Evolutionary conservation across 1,140 invertebrate genomes (phyloP).

Genomic region (Grapholita molesta): DNA sequence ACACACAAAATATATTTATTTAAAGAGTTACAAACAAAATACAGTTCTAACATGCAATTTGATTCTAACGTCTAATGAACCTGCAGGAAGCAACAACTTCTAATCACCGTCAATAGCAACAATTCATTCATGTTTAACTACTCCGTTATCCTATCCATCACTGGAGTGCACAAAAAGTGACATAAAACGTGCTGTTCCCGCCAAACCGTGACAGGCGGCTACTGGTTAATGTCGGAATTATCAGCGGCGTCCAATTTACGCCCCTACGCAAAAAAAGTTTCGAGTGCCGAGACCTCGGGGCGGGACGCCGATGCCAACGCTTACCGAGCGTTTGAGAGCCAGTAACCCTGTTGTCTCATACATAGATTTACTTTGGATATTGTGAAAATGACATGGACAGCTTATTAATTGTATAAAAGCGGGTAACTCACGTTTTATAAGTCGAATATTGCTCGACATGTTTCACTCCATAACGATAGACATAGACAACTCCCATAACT

Average conservation of each 20-base stretch:
- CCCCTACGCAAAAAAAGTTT: constrained; percentile 58
- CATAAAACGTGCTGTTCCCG: constrained; percentile 59
- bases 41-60: neutral
- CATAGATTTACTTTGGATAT: too few species aligned
- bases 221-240: constrained; percentile 74
- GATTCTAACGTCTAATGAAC: neutral
- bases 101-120: constrained; percentile 2
- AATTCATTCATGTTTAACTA: constrained; percentile 1
- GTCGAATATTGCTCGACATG: too few species aligned
- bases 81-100: neutral
- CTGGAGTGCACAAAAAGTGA: constrained; percentile 45
- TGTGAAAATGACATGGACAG: too few species aligned
- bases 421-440: too few species aligned
- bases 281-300: constrained; percentile 45
- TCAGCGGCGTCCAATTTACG: constrained; percentile 64
- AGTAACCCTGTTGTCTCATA: too few species aligned
- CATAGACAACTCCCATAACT: too few species aligned
- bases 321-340: neutral
- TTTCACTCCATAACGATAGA: too few species aligned
- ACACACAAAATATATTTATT: too few species aligned
- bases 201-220: constrained; percentile 60
- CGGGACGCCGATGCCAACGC: neutral
- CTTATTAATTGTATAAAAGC: too few species aligned
- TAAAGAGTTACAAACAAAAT: neutral
- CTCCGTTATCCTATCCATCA: constrained; percentile 48